Conservation (phyloP, 2,888 invertebrate species). For the Metallyticus violacea region DNA sequence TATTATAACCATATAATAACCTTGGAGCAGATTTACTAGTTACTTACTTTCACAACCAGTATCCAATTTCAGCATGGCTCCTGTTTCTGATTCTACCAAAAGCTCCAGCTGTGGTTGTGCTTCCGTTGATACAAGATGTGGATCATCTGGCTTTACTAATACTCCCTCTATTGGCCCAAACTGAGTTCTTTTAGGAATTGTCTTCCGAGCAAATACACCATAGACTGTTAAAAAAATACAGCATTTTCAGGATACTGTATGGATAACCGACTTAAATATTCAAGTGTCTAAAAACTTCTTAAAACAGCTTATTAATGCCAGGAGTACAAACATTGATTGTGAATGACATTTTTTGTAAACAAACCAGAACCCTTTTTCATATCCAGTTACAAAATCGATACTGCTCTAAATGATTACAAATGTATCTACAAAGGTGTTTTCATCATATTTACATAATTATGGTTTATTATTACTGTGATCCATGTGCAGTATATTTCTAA, state of each 20-base stretch:
- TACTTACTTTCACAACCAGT: constrained; percentile 62
- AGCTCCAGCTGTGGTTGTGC: constrained; percentile 43
- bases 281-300: not conserved
- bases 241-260: not conserved
- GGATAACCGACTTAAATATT: too few species aligned
- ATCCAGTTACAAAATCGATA: too few species aligned
- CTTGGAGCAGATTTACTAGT: not conserved
- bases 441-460: too few species aligned
- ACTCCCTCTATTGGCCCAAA: constrained; percentile 80
- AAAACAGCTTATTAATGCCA: not conserved
- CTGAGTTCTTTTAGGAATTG: constrained; percentile 65
- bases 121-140: not conserved
- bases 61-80: constrained; percentile 53
- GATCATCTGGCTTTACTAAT: constrained; percentile 40
- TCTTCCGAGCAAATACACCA: constrained; percentile 67
- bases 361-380: too few species aligned
- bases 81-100: constrained; percentile 52
- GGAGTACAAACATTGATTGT: too few species aligned
- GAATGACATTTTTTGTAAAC: too few species aligned
- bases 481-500: too few species aligned
- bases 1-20: too few species aligned
- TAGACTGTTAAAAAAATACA: constrained; percentile 42
- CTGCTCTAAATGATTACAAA: too few species aligned
- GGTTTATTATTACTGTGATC: too few species aligned
- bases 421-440: too few species aligned